Evolutionary conservation across 2,888 invertebrate species (phyloP), one percentile per base, ranked within the genome.

Genomic region (Leptopilina drosophilae): DNA sequence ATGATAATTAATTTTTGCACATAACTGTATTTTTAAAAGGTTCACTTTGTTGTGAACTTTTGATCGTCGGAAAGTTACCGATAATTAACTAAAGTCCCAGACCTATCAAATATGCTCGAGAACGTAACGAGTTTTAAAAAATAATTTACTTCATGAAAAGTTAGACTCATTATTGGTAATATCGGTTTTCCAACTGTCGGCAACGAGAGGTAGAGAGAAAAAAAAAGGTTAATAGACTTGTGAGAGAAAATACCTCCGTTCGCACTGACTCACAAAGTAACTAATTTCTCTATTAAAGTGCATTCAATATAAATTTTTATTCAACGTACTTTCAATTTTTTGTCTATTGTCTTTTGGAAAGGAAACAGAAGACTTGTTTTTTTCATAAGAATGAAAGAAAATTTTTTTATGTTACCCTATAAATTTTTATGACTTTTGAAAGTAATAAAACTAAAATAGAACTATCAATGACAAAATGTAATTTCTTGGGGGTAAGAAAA

Each of bases 141-240:
- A 56, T 73, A 53, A 73, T 73, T 53, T 33, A 56, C n/a, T 33
- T 9, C n/a, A 26, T 49, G 33, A 33, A 5, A 73, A 56, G 56
- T 56, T 73, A 69, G 49, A 26, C 20, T 69, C 69, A 26, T 53
- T 69, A 69, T 69, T 69, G 69, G 69, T 69, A n/a, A 73, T 73
- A 73, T 73, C 33, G 73, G 73, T 73, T 73, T 56, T 26, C 69
- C 56, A 12, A 73, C 53, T 33, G 53, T 26, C 12, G 14, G n/a
- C 20, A 67, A 15, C 11, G 49, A 49, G 49, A 12, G 49, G 12
- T 12, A 12, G 11, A 49, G 49, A 8, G 49, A 11, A 49, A 49
- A 20, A 62, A 62, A 15, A 3, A 2, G 33, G 20, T 62, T 59
- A 59, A 59, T 59, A 59, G 59, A 59, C 59, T 59, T 59, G 59